These are phyloP conservation scores for Prochilodus magdalenae DNA, from an alignment of 2,113 vertebrate genomes.

Conservation along the genomic window DNA sequence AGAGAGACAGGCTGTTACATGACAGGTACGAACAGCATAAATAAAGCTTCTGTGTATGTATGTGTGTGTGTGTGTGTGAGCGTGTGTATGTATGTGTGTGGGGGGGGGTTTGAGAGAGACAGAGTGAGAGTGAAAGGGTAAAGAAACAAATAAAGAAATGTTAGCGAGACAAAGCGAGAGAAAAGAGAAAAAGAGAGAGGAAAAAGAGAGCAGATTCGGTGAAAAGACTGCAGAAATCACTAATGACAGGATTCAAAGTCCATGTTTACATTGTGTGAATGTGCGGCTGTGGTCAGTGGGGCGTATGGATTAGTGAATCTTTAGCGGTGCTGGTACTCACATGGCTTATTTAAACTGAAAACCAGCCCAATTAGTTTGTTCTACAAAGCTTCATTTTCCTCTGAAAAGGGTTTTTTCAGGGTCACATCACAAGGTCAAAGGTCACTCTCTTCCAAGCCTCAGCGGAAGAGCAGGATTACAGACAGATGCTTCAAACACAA, in stretches of 20 bases:
- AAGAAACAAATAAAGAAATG: too few relatives aligned
- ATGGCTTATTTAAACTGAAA: slow-evolving; percentile 15
- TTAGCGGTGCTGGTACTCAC: background rate
- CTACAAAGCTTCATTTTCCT: slow-evolving; percentile 10
- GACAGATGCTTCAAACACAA: background rate
- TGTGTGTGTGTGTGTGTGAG: background rate
- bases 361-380: slow-evolving; percentile 46
- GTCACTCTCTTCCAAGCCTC: slow-evolving; percentile 27
- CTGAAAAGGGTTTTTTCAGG: slow-evolving; percentile 37
- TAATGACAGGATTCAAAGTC: background rate
- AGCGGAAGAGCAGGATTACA: slow-evolving; percentile 29
- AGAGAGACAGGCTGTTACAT: slow-evolving; percentile 33
- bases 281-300: background rate
- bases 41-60: background rate
- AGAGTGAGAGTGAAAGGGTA: background rate
- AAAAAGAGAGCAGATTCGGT: too few relatives aligned
- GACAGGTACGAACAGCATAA: background rate
- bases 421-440: slow-evolving; percentile 49
- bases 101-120: background rate
- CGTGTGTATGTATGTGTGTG: background rate
- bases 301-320: background rate
- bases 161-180: too few relatives aligned
- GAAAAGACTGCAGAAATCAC: background rate
- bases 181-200: too few relatives aligned
- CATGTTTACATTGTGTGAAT: background rate